phyloP scores from a whole-genome alignment of 2,888 invertebrate genomes.

The Limnephilus auricula region DNA sequence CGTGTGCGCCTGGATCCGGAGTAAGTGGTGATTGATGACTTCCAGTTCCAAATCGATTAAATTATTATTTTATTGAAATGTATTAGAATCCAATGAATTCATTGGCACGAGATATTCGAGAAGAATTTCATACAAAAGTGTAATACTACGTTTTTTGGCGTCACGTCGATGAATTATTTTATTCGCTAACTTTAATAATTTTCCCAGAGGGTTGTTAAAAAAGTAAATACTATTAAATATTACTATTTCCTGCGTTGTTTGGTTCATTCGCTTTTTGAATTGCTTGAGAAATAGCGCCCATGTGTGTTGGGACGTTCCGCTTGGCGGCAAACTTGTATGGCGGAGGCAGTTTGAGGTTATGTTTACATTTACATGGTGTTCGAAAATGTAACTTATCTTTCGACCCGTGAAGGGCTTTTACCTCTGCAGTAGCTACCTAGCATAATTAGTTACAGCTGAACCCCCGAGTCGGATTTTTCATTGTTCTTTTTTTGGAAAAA shows the following conservation, averaged over 20 bases:
- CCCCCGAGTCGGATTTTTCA: background rate
- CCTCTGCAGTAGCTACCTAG: background rate
- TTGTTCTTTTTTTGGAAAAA: background rate
- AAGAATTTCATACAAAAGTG: too few species aligned
- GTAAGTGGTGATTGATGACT: too few species aligned
- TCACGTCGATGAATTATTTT: too few species aligned
- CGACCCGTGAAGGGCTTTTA: constrained; percentile 27
- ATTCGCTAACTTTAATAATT: too few species aligned
- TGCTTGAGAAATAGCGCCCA: background rate
- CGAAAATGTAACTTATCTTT: background rate
- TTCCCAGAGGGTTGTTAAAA: too few species aligned
- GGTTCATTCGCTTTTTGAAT: background rate
- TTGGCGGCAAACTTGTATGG: background rate
- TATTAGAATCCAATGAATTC: background rate
- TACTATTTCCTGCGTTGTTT: too few species aligned
- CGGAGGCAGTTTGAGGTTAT: constrained; percentile 11
- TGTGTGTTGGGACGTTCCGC: background rate
- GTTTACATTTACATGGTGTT: constrained; percentile 12
- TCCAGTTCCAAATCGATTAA: too few species aligned
- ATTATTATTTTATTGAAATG: background rate
- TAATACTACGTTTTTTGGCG: too few species aligned
- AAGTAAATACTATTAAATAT: too few species aligned
- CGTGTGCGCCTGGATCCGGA: too few species aligned
- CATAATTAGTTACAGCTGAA: constrained; percentile 23
- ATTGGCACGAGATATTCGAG: too few species aligned